phyloP scores from a whole-genome alignment of 2,797 vertebrate genomes.

The Dicrostonyx torquatus region DNA sequence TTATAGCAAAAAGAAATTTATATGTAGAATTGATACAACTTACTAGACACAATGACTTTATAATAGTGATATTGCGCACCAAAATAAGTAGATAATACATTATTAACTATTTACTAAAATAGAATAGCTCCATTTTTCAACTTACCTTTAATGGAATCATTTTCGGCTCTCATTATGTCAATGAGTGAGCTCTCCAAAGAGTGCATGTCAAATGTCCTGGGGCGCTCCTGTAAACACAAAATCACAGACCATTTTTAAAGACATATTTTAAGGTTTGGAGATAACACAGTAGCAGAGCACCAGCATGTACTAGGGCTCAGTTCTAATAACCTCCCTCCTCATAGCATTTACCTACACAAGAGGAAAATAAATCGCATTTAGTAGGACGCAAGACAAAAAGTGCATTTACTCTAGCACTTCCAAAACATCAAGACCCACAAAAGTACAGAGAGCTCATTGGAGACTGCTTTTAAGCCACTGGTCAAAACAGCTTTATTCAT shows the following conservation, averaged over 20 bases:
- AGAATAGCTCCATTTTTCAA: slow-evolving; percentile 72
- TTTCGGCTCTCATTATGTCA: slow-evolving; percentile 99
- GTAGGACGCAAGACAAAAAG: background rate
- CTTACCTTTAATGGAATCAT: slow-evolving; percentile 99
- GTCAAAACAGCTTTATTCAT: no score
- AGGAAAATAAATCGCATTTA: slow-evolving; percentile 11
- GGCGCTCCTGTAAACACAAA: slow-evolving; percentile 94
- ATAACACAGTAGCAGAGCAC: background rate
- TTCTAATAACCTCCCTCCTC: background rate
- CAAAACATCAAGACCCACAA: slow-evolving; percentile 57
- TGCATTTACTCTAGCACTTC: background rate
- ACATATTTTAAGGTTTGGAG: background rate
- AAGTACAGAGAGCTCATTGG: background rate
- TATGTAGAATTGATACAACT: slow-evolving; percentile 31
- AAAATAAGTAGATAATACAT: slow-evolving; percentile 39
- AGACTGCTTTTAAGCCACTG: background rate
- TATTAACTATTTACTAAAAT: slow-evolving; percentile 73
- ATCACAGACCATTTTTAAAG: slow-evolving; percentile 78
- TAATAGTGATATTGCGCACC: slow-evolving; percentile 41
- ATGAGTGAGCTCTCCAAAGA: slow-evolving; percentile 99
- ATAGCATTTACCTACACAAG: background rate
- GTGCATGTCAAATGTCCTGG: slow-evolving; percentile 98
- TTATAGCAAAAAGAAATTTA: slow-evolving; percentile 49
- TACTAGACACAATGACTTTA: slow-evolving; percentile 24
- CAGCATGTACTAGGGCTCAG: background rate